A percentile compares a stretch with the other conserved stretches of the same genome.
phyloP scores from a whole-genome alignment of 92 coral and sea anemone species.

The Pocillopora meandrina region DNA sequence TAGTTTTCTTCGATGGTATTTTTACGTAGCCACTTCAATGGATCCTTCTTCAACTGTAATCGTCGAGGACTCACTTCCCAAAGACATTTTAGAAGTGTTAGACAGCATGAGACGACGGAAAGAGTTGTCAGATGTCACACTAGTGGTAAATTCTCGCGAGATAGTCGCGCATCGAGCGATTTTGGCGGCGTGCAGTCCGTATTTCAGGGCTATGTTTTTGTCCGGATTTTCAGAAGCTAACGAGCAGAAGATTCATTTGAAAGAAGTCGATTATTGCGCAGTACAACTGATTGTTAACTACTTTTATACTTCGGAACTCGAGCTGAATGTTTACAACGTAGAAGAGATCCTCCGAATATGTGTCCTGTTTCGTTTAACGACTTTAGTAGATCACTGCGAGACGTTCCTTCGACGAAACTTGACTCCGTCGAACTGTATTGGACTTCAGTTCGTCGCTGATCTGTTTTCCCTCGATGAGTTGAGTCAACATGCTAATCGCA shows the following conservation, averaged over 20 bases:
- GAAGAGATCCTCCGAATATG: slow-evolving; percentile 87
- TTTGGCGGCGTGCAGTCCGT: slow-evolving; percentile 98
- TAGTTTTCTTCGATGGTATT: slow-evolving; percentile 4
- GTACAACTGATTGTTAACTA: slow-evolving; percentile 77
- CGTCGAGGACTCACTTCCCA: slow-evolving; percentile 82
- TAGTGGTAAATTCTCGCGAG: slow-evolving; percentile 72
- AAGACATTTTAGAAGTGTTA: slow-evolving; percentile 76
- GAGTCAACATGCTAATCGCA: slow-evolving; percentile 88
- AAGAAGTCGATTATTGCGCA: slow-evolving; percentile 81
- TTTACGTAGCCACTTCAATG: slow-evolving; percentile 14
- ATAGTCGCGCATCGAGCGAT: slow-evolving; percentile 90
- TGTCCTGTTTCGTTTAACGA: slow-evolving; percentile 80
- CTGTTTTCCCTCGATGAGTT: slow-evolving; percentile 80
- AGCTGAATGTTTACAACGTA: slow-evolving; percentile 79
- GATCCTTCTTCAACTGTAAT: slow-evolving; percentile 78
- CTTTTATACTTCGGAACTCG: slow-evolving; percentile 93
- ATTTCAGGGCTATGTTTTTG: slow-evolving; percentile 97
- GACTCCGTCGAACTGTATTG: slow-evolving; percentile 92
- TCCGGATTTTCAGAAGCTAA: slow-evolving; percentile 94
- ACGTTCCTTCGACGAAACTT: slow-evolving; percentile 96
- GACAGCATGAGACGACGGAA: slow-evolving; percentile 83
- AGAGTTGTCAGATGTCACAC: slow-evolving; percentile 89
- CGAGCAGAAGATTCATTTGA: slow-evolving; percentile 77
- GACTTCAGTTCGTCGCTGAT: slow-evolving; percentile 87
- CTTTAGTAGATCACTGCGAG: slow-evolving; percentile 93